phyloP scores from a whole-genome alignment of 1,140 invertebrate species.

The Hylyphantes graminicola region DNA sequence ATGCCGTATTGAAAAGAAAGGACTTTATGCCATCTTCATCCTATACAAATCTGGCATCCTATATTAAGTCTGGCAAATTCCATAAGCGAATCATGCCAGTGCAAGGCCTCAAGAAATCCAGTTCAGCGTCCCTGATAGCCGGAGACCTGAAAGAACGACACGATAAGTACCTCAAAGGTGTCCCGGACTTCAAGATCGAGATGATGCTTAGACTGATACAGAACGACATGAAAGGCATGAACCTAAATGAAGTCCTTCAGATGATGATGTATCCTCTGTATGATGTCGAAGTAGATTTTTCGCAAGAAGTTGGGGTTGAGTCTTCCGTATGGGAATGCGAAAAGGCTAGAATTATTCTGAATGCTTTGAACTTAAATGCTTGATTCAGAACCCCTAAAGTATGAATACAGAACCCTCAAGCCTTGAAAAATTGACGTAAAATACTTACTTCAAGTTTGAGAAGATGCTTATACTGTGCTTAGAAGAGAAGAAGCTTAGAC shows the following conservation, averaged over 20 bases:
- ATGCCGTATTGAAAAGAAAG: slow-evolving; percentile 66
- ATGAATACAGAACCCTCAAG: too few species aligned
- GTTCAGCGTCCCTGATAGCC: slow-evolving; percentile 63
- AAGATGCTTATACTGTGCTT: too few species aligned
- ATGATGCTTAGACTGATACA: slow-evolving; percentile 63
- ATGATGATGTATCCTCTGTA: slow-evolving; percentile 67
- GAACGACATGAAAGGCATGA: slow-evolving; percentile 64
- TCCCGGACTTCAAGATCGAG: slow-evolving; percentile 63
- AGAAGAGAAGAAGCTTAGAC: too few species aligned
- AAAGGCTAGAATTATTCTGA: slow-evolving; percentile 27
- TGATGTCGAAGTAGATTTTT: slow-evolving; percentile 68
- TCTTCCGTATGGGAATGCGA: slow-evolving; percentile 48
- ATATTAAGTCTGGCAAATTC: too few species aligned
- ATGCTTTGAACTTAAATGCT: too few species aligned
- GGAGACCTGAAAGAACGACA: slow-evolving; percentile 65
- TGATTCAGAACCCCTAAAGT: too few species aligned
- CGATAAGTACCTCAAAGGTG: slow-evolving; percentile 63
- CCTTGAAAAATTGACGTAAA: too few species aligned
- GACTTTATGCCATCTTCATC: too few species aligned
- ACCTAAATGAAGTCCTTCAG: slow-evolving; percentile 62
- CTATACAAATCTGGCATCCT: too few species aligned
- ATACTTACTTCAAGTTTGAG: too few species aligned
- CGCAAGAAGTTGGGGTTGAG: slow-evolving; percentile 2
- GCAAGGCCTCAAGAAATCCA: slow-evolving; percentile 66
- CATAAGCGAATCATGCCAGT: slow-evolving; percentile 68